These are phyloP conservation scores for Phenganax marumi DNA, from an alignment of 92 coral and sea anemone species.

Conservation along the genomic window DNA sequence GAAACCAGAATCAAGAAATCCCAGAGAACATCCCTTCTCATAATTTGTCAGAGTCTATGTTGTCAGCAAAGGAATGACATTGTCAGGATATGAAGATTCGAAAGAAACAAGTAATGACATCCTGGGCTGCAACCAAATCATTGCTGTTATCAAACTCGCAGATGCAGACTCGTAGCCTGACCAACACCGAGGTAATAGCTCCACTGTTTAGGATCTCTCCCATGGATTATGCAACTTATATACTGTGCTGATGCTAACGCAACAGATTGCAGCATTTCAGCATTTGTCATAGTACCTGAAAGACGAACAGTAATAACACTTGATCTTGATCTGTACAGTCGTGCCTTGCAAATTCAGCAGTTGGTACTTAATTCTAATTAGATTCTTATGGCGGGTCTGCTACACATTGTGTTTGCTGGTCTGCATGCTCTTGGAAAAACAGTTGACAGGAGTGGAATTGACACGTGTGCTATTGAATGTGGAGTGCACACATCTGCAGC, in stretches of 20 bases:
- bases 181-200: background rate
- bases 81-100: conserved; percentile 22
- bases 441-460: conserved; percentile 1
- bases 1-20: no score
- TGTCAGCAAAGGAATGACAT: background rate
- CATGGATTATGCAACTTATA: conserved; percentile 5
- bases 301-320: background rate
- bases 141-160: conserved; percentile 34
- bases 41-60: conserved; percentile 3
- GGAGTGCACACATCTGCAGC: conserved; percentile 9
- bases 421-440: conserved; percentile 2
- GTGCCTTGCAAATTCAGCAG: background rate
- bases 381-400: background rate
- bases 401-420: background rate
- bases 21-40: no score
- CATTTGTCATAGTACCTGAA: background rate
- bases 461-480: background rate
- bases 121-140: conserved; percentile 50
- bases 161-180: no score
- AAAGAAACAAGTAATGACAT: conserved; percentile 36
- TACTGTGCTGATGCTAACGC: background rate
- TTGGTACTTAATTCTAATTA: background rate
- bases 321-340: background rate
- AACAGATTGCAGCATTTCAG: conserved; percentile 9
- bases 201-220: background rate